Base-by-base conservation (phyloP, 2,888 invertebrate genomes). In the Pandemis heparana region DNA sequence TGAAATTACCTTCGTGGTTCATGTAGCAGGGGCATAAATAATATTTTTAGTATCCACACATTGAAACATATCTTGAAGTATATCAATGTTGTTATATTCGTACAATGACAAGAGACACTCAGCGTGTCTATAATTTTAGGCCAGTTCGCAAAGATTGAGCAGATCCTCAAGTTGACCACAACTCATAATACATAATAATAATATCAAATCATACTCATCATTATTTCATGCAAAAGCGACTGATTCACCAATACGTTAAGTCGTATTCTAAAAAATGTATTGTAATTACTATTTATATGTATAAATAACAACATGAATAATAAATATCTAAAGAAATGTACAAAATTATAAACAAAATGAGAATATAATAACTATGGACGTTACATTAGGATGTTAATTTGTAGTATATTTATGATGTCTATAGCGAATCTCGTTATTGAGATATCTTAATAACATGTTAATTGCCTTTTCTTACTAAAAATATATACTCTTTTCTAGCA, bases 341-440 rank as follows among this genome's bases (percentile, higher is more conserved):
- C 73, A 73, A 73, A 69, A 68, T 67, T 2, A 67, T 71, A 73
- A 69, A 64, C 10, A 39, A 63, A 61, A 48, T 64, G 46, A 64
- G 62, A 41, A 62, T 60, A 60, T 46, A 53, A 71, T 64, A 43
- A 75, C 75, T 67, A 70, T 73, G 63, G 75, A 74, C 61, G 71
- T 66, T 70, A 60, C 56, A 74, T 69, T 70, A 74, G 77, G 76
- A 75, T 70, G 65, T 77, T 81, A 76, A 79, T 81, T 84, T 78
- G 82, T 82, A 81, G 77, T 79, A 79, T 77, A 78, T 79, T 79
- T 79, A 79, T 77, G 79, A 80, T 82, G 79, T 79, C 78, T 83
- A 80, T 82, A 83, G 80, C 74, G 77, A 81, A 81, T 84, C 83
- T 83, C 83, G 77, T 79, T 81, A 78, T 81, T 78, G 81, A 82